Base-by-base conservation (phyloP, 1,140 invertebrate genomes). In the Harlomillsia oculata region DNA sequence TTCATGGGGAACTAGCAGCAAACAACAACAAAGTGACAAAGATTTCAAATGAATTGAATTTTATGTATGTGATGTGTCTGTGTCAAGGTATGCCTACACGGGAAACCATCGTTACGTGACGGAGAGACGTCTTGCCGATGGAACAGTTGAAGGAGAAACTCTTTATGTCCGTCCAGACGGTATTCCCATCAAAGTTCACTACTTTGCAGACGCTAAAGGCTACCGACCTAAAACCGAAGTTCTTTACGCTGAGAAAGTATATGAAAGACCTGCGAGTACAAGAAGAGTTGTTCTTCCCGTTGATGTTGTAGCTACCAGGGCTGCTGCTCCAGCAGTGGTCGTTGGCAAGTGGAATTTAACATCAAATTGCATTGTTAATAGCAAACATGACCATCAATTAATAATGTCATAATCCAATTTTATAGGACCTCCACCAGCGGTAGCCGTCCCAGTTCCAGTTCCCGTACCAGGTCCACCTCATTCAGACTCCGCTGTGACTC, bases 121-220 rank as follows among this genome's bases (percentile, higher is more conserved):
- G 2, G 65, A 66, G 56, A 43, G 55, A 49, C 44, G 62, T 3
- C 32, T 58, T 2, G 29, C 48, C 9, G 62, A 64, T 57, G 63
- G 63, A 43, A 55, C 59, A 2, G 63, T 66, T 1, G 65, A 66
- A 63, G 65, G 65, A 25, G 65, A 66, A 48, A 63, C 55, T 28
- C 30, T 65, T 11, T 59, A 60, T 39, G 44, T 65, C 11, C 26
- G 65, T 23, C 59, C 59, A 5, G 65, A 66, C 25, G 65, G 50
- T 14, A 37, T 53, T 13, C 44, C 50, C n/a, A 48, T 58, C 29
- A 57, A 59, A 56, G 64, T 66, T 36, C 62, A 64, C 41, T 66
- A 65, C 39, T 66, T 60, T 54, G 65, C 65, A 13, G 65, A 66
- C 54, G 39, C 41, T 14, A 34, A 62, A 13, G 56, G 55, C 28